Base-by-base conservation (phyloP, 2,888 invertebrate species). In the Quadroppia sp. region DNA sequence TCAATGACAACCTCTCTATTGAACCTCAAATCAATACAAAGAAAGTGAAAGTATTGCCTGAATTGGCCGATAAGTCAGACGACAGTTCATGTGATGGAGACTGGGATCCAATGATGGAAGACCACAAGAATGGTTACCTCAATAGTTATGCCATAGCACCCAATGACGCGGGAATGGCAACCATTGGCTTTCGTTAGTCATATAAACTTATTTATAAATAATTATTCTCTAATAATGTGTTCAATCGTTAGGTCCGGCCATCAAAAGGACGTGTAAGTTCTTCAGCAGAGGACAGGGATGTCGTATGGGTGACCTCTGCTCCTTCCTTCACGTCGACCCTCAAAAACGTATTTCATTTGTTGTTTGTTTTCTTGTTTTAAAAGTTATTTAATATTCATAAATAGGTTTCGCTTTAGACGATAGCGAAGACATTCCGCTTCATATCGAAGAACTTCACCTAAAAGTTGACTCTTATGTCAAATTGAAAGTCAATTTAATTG, bases 51-150 rank as follows among this genome's bases (percentile, higher is more conserved):
- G 4, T 25, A 1, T 15, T 64, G 36, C 36, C 64, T n/a, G 64
- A 64, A 64, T 20, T 64, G 17, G 64, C 4, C 17, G 64, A 64
- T 20, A 40, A 64, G 3, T 45, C 64, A 9, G 64, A 64, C n/a
- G 64, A 64, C 30, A 9, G 25, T 25, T 13, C 56, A 9, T 23
- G 25, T 7, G 64, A 36, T 4, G 20, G 3, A 6, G 64, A 64
- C 6, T 64, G 64, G 64, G 64, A 64, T 36, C 64, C 64, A 2
- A 64, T 64, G 36, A 13, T n/a, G n/a, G n/a, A 15, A 36, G 64
- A 64, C 7, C 36, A 36, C 40, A 17, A 4, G 2, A 6, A 32
- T 20, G 17, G 32, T 36, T 7, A 64, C n/a, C 1, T n/a, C 9
- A 64, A 64, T n/a, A 36, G n/a, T 15, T 64, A 64, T 20, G 4